Conservation (phyloP, 2,113 vertebrate species). For the Nansenia antarctica region DNA sequence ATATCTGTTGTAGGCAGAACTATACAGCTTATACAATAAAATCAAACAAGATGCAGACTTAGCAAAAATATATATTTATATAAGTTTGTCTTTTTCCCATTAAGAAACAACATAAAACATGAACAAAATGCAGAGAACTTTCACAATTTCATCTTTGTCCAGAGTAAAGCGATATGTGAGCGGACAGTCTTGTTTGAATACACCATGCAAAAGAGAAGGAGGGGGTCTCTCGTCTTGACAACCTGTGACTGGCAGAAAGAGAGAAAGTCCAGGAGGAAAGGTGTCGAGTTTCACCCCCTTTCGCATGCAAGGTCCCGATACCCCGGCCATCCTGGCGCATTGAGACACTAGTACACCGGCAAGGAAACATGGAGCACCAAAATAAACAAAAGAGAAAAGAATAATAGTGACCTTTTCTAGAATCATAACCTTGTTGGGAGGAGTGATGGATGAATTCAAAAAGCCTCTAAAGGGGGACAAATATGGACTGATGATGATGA, state of each 20-base stretch:
- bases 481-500: slow-evolving; percentile 38
- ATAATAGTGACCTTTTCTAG: slow-evolving; percentile 41
- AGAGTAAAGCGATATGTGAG: slow-evolving; percentile 70
- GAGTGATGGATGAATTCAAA: slow-evolving; percentile 28
- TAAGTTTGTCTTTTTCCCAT: slow-evolving; percentile 58
- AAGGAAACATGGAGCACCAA: slow-evolving; percentile 51
- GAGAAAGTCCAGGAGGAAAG: slow-evolving; percentile 29
- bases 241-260: slow-evolving; percentile 41
- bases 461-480: slow-evolving; percentile 35
- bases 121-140: slow-evolving; percentile 62
- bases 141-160: slow-evolving; percentile 69
- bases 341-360: slow-evolving; percentile 53
- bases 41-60: slow-evolving; percentile 73
- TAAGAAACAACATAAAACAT: slow-evolving; percentile 53
- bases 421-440: slow-evolving; percentile 19
- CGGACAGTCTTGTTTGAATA: slow-evolving; percentile 58
- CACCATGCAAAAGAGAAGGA: slow-evolving; percentile 71
- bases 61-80: slow-evolving; percentile 83
- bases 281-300: slow-evolving; percentile 28
- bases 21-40: slow-evolving; percentile 75
- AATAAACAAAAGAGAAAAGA: slow-evolving; percentile 35
- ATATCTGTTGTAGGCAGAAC: slow-evolving; percentile 58
- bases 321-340: slow-evolving; percentile 62
- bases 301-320: slow-evolving; percentile 67
- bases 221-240: slow-evolving; percentile 44